Percentiles rank a stretch among this genome's conserved stretches.
Evolutionary conservation across 1,140 invertebrate genomes (phyloP).

Genomic region (Lethocerus indicus): DNA sequence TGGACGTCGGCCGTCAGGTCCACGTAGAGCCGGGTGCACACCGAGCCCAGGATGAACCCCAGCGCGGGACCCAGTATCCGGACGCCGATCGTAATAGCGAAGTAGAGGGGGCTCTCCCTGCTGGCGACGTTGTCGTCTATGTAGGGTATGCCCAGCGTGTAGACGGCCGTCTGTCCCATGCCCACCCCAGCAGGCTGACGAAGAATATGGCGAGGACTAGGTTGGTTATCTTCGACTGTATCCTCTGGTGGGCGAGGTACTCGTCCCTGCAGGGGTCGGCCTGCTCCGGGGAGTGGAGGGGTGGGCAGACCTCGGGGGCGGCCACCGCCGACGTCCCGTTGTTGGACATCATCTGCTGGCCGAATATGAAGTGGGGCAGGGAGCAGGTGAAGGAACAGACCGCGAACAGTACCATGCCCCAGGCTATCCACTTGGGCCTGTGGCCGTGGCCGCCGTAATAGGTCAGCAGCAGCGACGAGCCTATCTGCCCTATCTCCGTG

Average conservation of each 20-base stretch:
- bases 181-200: slow-evolving; percentile 71
- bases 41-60: slow-evolving; percentile 77
- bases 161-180: slow-evolving; percentile 82
- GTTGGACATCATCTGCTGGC: slow-evolving; percentile 49
- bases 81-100: slow-evolving; percentile 83
- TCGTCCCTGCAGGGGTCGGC: slow-evolving; percentile 31
- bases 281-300: neutral
- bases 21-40: slow-evolving; percentile 76
- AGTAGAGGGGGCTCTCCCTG: slow-evolving; percentile 82
- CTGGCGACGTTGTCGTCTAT: slow-evolving; percentile 87
- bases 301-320: slow-evolving; percentile 16
- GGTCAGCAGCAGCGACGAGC: slow-evolving; percentile 70
- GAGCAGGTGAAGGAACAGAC: slow-evolving; percentile 75
- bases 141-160: slow-evolving; percentile 83
- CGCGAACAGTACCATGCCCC: slow-evolving; percentile 81
- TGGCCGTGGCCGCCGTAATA: slow-evolving; percentile 89
- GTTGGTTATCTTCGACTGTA: slow-evolving; percentile 56
- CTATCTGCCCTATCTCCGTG: slow-evolving; percentile 88
- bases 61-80: slow-evolving; percentile 77
- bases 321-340: slow-evolving; percentile 33
- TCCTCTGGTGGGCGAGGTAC: slow-evolving; percentile 36
- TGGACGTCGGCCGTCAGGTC: slow-evolving; percentile 56
- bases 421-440: slow-evolving; percentile 89
- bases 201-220: slow-evolving; percentile 74
- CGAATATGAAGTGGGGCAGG: slow-evolving; percentile 63